Conservation (phyloP, 2,888 invertebrate genomes). For the Heliconius charithonia region DNA sequence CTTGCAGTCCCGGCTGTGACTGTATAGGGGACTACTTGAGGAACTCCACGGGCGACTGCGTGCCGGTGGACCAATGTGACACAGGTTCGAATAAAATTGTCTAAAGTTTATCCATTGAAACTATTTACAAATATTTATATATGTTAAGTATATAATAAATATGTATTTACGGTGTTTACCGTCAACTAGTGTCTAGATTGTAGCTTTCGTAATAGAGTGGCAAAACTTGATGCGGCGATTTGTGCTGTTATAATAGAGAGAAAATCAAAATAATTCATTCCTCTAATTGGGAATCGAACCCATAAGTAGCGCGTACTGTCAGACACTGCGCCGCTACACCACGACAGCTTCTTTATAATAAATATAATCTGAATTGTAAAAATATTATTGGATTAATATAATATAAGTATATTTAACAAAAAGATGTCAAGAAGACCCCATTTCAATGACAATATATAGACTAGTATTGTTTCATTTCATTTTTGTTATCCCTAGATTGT, state of each 20-base stretch:
- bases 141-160: no score
- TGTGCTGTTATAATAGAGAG: no score
- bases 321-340: no score
- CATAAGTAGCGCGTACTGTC: not conserved
- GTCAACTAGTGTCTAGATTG: not conserved
- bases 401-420: not conserved
- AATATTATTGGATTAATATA: no score
- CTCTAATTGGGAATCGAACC: not conserved
- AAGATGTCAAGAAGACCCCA: not conserved
- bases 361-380: no score
- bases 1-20: constrained; percentile 59
- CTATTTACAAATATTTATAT: no score
- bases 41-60: constrained; percentile 52
- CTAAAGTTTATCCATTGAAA: not conserved
- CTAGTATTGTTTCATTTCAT: not conserved
- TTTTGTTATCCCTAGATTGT: not conserved
- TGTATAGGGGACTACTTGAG: constrained; percentile 58
- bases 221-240: not conserved
- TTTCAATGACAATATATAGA: not conserved
- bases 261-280: not conserved
- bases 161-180: not conserved
- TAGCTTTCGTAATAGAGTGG: not conserved
- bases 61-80: constrained; percentile 55
- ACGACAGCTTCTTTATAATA: no score
- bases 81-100: not conserved